Base-by-base conservation (phyloP, 2,113 vertebrate species). In the Gila orcuttii region DNA sequence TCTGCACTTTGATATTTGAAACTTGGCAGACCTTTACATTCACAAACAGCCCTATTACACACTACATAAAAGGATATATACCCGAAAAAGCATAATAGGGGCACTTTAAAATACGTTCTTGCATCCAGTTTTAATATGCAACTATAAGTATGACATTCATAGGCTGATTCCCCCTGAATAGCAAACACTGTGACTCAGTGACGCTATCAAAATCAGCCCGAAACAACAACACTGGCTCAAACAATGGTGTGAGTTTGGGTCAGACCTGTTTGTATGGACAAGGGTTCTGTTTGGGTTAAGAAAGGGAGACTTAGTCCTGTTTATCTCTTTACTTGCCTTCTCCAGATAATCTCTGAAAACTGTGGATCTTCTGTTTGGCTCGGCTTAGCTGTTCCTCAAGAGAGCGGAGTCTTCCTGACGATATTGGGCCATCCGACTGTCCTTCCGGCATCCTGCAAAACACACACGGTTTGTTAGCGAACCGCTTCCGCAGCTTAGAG, bases 351-450 rank as follows among this genome's bases (percentile, higher is more conserved):
- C 96, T 97, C 93, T 98, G 97, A 89, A 96, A 98, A 93, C 94
- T 97, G 94, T 97, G 96, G 93, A 99, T 97, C 95, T 99, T 96
- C 94, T 98, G 96, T 94, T 99, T 99, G 95, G 98, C 97, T 95
- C 96, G 96, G 93, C 95, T 92, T 87, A 99, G 96, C 93, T 99
- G 97, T 76, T 98, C 97, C 91, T 98, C 97, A 95, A 99, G 95
- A 91, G 96, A 95, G 90, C 96, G 97, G 86, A 99, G 94, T 88
- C 96, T 95, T 93, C 96, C 97, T 71, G 95, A 95, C 78, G 97
- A 96, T 82, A 96, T 93, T 21, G 95, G 93, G 15, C 96, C 96
- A 45, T 98, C 97, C 84, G 96, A 91, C 83, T 97, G 97, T 86
- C 97, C 97, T 93, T 99, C 98, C 88, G 98, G 97, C 96, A 99